Evolutionary conservation across 2,113 vertebrate species (phyloP), one percentile per base, ranked within the genome.

Genomic region (Neodon shergylaensis): DNA sequence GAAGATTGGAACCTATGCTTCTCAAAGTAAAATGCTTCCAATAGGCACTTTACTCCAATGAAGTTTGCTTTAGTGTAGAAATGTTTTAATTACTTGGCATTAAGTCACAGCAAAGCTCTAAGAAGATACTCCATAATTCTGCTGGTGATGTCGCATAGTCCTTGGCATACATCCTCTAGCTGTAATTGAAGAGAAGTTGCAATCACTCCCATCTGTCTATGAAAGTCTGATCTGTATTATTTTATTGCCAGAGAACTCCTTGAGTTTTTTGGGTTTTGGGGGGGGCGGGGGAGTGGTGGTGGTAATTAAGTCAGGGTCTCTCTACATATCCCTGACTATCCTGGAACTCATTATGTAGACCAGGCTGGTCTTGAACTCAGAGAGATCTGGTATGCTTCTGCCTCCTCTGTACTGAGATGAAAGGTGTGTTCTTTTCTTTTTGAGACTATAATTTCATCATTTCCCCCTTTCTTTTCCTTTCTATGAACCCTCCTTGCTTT

Each of bases 1-100:
- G 19, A 72, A 72, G 24, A 92, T 89, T 91, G 2, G 22, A 73
- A 22, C 5, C 52, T 89, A 3, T 93, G 42, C 31, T 91, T 96
- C 85, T 91, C 39, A 91, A 90, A 76, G 42, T 90, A 77, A 95
- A 94, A 72, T 90, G 61, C 19, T 90, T 33, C 36, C 82, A 81
- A 36, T 78, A 94, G 96, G 28, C 54, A 95, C 88, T 96, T 92
- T 96, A 95, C 28, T 94, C 11, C 47, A 96, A 31, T 86, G 52
- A 66, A 61, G 11, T 85, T 92, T 87, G 26, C 36, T 54, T 95
- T 95, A 52, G 78, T 77, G 39, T 7, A 47, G 79, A 82, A 61
- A 49, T 88, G 4, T 76, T 91, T 91, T 87, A 58, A 76, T 66
- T 81, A 82, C 36, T 94, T 77, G 66, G 1, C 39, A 42, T 92